Conservation (phyloP, 2,113 vertebrate species). For the Platysteira castanea region DNA sequence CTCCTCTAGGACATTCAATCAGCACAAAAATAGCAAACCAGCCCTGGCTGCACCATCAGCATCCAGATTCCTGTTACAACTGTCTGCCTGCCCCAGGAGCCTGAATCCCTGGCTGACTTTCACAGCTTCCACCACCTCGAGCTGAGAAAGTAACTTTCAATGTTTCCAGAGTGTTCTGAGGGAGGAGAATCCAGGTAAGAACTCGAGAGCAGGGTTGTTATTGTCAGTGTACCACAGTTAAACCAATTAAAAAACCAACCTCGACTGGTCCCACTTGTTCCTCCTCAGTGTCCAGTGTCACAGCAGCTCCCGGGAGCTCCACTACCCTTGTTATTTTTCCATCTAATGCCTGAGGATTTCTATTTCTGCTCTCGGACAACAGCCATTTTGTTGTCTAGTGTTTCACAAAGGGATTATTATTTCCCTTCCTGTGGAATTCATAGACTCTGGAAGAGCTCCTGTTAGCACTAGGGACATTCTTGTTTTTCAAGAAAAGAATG, state of each 20-base stretch:
- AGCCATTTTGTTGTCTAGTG: constrained; percentile 41
- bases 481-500: background rate
- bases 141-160: background rate
- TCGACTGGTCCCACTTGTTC: background rate
- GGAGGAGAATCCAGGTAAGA: background rate
- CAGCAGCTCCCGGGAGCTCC: background rate
- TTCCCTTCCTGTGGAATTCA: background rate
- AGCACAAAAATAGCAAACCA: constrained; percentile 13
- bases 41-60: background rate
- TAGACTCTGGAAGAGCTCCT: constrained; percentile 15
- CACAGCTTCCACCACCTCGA: background rate
- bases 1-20: background rate
- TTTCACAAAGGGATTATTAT: constrained; percentile 58
- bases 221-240: background rate
- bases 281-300: background rate
- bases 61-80: constrained; percentile 14
- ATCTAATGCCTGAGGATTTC: constrained; percentile 1
- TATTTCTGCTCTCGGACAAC: constrained; percentile 25
- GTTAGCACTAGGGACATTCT: background rate
- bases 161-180: background rate
- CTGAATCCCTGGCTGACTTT: background rate
- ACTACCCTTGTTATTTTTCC: background rate
- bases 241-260: background rate
- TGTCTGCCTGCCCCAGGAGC: background rate
- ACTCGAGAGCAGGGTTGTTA: background rate